These are phyloP conservation scores for Stenoptilia bipunctidactyla DNA, from an alignment of 2,888 invertebrate genomes.

Conservation along the genomic window DNA sequence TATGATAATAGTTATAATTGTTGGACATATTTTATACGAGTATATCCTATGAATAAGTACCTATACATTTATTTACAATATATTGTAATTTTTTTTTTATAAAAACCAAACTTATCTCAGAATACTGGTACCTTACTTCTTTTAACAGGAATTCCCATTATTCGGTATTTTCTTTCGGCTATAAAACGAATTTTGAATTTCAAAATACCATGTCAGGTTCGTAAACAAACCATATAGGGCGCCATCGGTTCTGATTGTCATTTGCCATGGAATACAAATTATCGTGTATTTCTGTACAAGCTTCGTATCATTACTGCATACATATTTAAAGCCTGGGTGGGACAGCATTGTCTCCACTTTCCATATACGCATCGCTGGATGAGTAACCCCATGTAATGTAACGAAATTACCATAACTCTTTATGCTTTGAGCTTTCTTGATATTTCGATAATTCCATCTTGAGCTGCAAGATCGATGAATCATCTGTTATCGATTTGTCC, in stretches of 20 bases:
- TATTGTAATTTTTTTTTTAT: too few species aligned
- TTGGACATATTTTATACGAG: too few species aligned
- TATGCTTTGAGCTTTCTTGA: constrained; percentile 15
- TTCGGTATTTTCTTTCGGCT: constrained; percentile 23
- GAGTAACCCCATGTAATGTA: constrained; percentile 23
- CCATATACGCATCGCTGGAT: constrained; percentile 22
- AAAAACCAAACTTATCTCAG: too few species aligned
- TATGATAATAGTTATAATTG: too few species aligned
- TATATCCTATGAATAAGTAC: too few species aligned
- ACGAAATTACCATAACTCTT: constrained; percentile 26
- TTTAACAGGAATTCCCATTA: too few species aligned
- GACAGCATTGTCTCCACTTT: constrained; percentile 20
- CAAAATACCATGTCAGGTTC: constrained; percentile 30
- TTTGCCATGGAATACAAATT: constrained; percentile 34
- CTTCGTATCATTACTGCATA: constrained; percentile 16
- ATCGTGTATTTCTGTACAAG: constrained; percentile 26
- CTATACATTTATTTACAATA: too few species aligned
- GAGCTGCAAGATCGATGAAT: neutral
- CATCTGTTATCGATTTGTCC: neutral
- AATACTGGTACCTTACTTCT: too few species aligned
- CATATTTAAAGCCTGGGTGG: constrained; percentile 10
- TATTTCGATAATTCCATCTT: too few species aligned
- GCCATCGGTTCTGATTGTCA: constrained; percentile 29
- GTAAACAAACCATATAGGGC: constrained; percentile 28
- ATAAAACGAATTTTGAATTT: constrained; percentile 24